Evolutionary conservation across 2,113 vertebrate species (phyloP).

Genomic region (Pavo muticus): DNA sequence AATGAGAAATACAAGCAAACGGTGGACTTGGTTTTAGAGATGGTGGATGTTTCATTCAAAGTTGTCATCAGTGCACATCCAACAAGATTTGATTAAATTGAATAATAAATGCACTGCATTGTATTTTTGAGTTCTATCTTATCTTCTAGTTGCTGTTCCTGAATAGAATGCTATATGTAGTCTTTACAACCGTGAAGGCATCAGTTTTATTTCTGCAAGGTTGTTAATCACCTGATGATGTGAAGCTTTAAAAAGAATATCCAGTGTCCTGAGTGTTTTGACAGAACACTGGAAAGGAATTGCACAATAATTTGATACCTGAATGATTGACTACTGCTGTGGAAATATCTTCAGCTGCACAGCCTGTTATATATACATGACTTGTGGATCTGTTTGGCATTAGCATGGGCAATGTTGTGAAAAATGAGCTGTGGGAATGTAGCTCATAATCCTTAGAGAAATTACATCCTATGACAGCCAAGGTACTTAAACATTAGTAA

Average conservation of each 20-base stretch:
- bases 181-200: background rate
- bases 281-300: background rate
- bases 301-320: background rate
- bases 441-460: background rate
- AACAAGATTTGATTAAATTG: background rate
- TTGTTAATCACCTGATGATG: background rate
- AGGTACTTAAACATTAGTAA: background rate
- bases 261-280: background rate
- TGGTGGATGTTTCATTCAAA: background rate
- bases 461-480: background rate
- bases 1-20: background rate
- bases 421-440: background rate
- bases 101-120: background rate
- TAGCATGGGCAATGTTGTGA: background rate
- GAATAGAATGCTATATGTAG: background rate
- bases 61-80: background rate
- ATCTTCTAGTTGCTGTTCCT: background rate
- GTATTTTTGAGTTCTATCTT: background rate
- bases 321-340: background rate
- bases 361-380: background rate
- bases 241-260: background rate
- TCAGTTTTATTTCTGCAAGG: background rate
- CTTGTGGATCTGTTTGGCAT: background rate
- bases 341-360: background rate
- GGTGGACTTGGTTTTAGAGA: background rate